Percentiles rank a stretch among this genome's conserved stretches.
phyloP scores from a whole-genome alignment of 2,888 invertebrate species.

The Gryllus longicercus region DNA sequence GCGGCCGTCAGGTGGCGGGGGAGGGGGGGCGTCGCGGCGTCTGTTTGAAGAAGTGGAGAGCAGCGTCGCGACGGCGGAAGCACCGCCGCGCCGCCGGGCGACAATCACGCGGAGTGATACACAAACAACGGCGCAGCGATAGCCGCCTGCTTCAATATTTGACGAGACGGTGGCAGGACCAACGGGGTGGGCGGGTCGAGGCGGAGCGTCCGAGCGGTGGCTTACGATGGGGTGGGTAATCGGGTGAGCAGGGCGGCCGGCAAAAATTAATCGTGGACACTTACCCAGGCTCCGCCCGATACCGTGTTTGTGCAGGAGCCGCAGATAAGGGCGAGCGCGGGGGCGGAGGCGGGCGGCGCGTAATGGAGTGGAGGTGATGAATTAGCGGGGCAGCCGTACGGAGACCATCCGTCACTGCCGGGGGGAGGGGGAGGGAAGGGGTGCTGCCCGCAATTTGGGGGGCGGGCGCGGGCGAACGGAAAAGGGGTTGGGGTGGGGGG shows the following conservation, averaged over 20 bases:
- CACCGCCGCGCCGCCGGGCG: not conserved
- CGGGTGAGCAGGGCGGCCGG: not conserved
- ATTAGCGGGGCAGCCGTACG: constrained; percentile 11
- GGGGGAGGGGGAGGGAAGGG: not conserved
- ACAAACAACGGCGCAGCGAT: not conserved
- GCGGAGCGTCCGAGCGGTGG: not conserved
- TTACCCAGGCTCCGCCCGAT: not conserved
- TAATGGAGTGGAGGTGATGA: constrained; percentile 8
- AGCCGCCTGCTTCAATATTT: not conserved
- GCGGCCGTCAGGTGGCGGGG: not conserved
- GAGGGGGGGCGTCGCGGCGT: not conserved
- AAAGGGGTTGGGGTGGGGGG: not conserved
- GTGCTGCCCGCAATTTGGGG: not conserved
- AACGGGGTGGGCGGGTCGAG: not conserved
- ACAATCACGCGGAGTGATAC: constrained; percentile 8
- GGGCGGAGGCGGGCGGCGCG: not conserved
- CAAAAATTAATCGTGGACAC: not conserved
- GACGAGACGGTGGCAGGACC: not conserved
- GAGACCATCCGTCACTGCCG: not conserved
- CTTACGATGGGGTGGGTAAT: not conserved
- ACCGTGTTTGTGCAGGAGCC: not conserved
- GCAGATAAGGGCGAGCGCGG: not conserved
- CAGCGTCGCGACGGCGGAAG: not conserved
- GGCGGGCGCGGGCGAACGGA: not conserved
- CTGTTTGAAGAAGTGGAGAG: not conserved